Conservation (phyloP, 2,888 invertebrate genomes). For the Taphrorychus bicolor region DNA sequence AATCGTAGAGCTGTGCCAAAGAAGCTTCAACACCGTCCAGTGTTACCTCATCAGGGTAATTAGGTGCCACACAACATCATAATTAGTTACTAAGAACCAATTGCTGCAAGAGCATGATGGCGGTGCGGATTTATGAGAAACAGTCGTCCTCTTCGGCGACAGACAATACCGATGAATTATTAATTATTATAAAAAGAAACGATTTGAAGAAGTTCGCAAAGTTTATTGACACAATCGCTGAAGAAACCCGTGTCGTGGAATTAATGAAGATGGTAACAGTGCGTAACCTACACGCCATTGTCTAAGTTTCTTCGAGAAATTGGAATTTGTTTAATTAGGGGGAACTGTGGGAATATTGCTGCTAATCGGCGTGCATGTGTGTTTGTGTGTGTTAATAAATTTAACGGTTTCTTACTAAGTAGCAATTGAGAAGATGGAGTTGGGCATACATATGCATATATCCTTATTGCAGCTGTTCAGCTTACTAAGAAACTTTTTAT, state of each 20-base stretch:
- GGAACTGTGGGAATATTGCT: slow-evolving; percentile 6
- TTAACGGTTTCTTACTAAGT: not conserved
- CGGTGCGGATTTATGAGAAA: not conserved
- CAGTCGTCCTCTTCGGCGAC: not conserved
- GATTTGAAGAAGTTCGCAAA: not conserved
- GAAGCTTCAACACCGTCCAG: not conserved
- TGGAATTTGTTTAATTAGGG: slow-evolving; percentile 27
- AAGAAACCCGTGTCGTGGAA: slow-evolving; percentile 15
- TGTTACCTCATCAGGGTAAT: not conserved
- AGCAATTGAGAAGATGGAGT: too few species aligned
- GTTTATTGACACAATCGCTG: slow-evolving; percentile 4
- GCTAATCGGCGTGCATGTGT: not conserved
- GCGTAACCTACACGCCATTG: slow-evolving; percentile 25
- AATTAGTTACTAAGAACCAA: not conserved
- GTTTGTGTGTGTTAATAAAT: not conserved
- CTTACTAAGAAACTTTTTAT: too few species aligned
- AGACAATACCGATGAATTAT: not conserved
- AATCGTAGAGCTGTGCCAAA: not conserved
- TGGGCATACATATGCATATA: too few species aligned
- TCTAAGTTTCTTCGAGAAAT: slow-evolving; percentile 21
- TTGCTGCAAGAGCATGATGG: not conserved
- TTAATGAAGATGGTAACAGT: slow-evolving; percentile 31
- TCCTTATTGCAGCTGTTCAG: too few species aligned
- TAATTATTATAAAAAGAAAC: not conserved
- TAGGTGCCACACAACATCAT: not conserved